These are phyloP conservation scores for Conopomorpha cramerella DNA, from an alignment of 1,140 invertebrate genomes.

Conservation along the genomic window DNA sequence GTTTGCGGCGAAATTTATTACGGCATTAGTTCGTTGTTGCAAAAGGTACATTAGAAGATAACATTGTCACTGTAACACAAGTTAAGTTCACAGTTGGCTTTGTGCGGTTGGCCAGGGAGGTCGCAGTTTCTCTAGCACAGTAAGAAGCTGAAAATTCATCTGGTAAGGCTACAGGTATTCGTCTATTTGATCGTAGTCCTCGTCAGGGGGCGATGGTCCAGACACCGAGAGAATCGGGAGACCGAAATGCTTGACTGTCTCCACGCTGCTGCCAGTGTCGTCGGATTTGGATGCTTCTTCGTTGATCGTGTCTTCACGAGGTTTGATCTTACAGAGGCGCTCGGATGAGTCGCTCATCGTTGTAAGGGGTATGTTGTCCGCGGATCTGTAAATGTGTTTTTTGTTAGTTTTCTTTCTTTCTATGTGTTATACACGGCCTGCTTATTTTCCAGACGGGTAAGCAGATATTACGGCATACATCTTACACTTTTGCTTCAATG, in stretches of 20 bases:
- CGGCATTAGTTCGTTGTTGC: too few species aligned
- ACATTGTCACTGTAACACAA: too few species aligned
- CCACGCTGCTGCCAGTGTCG: slow-evolving; percentile 55
- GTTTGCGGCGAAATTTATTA: too few species aligned
- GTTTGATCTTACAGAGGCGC: slow-evolving; percentile 48
- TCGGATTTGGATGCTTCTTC: slow-evolving; percentile 47
- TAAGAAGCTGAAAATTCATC: slow-evolving; percentile 51
- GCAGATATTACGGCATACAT: too few species aligned
- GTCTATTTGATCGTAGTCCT: slow-evolving; percentile 62
- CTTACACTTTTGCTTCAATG: too few species aligned
- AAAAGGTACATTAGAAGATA: too few species aligned
- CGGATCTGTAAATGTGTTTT: too few species aligned
- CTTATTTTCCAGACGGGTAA: too few species aligned
- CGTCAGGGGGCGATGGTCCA: slow-evolving; percentile 76
- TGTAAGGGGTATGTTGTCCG: slow-evolving; percentile 63
- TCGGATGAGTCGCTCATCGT: slow-evolving; percentile 56
- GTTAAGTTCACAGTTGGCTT: too few species aligned
- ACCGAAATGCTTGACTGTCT: slow-evolving; percentile 68
- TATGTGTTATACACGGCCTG: too few species aligned
- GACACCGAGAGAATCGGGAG: slow-evolving; percentile 77
- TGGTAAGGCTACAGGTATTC: slow-evolving; percentile 60
- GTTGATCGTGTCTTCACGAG: slow-evolving; percentile 38
- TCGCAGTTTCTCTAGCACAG: slow-evolving; percentile 47
- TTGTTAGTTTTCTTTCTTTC: too few species aligned
- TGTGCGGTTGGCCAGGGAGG: slow-evolving; percentile 41